These are phyloP conservation scores for Pocillopora grandis DNA, from an alignment of 92 coral and sea anemone species.

Conservation along the genomic window DNA sequence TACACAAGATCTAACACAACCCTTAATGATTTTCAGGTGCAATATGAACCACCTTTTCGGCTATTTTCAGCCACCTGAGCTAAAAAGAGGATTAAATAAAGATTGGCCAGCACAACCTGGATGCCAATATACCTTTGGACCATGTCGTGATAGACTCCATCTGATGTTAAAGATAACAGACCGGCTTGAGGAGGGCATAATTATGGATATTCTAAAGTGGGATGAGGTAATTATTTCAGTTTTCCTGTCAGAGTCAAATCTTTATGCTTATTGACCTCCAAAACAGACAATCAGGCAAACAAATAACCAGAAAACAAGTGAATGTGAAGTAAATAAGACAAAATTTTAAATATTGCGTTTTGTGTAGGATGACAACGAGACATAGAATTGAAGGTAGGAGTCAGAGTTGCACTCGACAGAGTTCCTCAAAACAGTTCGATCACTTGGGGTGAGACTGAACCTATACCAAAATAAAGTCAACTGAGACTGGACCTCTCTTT, in stretches of 20 bases:
- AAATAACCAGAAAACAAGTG: no score
- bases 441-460: constrained; percentile 25
- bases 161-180: constrained; percentile 37
- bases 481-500: constrained; percentile 48
- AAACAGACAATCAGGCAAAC: neutral
- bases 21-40: neutral
- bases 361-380: constrained; percentile 17
- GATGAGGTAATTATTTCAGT: constrained; percentile 21
- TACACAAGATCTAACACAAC: no score
- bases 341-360: neutral
- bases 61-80: constrained; percentile 2
- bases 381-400: neutral
- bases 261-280: no score
- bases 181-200: constrained; percentile 41
- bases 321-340: no score
- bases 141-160: constrained; percentile 21
- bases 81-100: neutral
- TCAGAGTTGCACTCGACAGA: neutral
- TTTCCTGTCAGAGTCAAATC: neutral
- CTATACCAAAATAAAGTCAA: constrained; percentile 21
- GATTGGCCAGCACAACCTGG: constrained; percentile 24
- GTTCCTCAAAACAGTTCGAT: constrained; percentile 15
- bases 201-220: constrained; percentile 29
- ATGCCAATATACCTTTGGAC: constrained; percentile 12
- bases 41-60: neutral